phyloP scores from a whole-genome alignment of 2,113 vertebrate genomes.

The Pelobates fuscus region DNA sequence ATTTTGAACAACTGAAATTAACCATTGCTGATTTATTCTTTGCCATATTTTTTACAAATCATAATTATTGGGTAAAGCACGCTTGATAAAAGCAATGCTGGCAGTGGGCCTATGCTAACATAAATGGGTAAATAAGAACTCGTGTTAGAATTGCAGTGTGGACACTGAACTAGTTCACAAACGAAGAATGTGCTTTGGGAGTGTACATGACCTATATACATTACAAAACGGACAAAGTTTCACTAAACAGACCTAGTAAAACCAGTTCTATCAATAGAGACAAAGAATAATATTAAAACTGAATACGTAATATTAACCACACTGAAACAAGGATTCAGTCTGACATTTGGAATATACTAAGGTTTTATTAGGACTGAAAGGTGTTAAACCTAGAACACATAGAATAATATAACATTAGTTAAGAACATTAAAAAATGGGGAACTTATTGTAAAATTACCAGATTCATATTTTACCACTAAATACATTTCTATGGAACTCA shows the following conservation, averaged over 20 bases:
- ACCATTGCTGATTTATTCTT: too few species aligned
- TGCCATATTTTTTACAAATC: too few species aligned
- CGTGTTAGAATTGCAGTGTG: constrained; percentile 8
- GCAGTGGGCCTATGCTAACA: background rate
- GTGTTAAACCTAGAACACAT: constrained; percentile 4
- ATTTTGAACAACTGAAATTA: too few species aligned
- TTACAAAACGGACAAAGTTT: background rate
- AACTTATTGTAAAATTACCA: too few species aligned
- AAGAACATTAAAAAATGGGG: too few species aligned
- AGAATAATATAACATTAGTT: too few species aligned
- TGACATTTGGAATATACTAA: background rate
- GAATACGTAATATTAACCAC: background rate
- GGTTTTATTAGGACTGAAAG: background rate
- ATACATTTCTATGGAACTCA: too few species aligned
- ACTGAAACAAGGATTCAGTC: background rate
- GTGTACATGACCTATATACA: constrained; percentile 40
- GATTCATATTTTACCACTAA: too few species aligned
- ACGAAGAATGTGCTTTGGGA: constrained; percentile 24
- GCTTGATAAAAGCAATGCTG: background rate
- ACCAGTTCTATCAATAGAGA: constrained; percentile 9
- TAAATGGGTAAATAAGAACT: background rate
- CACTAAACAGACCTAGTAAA: constrained; percentile 28
- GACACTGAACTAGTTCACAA: constrained; percentile 11
- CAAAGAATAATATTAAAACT: constrained; percentile 22
- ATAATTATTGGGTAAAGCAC: background rate